Evolutionary conservation across 2,113 vertebrate genomes (phyloP), one percentile per base, ranked within the genome.

Genomic region (Chloropsis hardwickii): DNA sequence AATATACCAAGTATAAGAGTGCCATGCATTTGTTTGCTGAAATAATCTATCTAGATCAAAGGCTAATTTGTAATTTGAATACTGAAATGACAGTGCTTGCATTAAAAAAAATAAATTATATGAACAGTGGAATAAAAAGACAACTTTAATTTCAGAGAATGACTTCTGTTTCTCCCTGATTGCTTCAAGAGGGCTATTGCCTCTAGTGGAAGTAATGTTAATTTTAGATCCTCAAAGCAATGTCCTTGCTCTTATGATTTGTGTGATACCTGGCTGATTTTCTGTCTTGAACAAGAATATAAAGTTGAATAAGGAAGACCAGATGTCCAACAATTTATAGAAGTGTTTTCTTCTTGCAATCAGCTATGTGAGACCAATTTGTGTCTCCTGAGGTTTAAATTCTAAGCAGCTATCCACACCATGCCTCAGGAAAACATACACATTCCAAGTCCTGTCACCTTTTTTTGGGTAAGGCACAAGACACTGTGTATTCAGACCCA

Each of bases 191-290:
- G 14, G 18, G 24, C 10, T n/a, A 14, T n/a, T 87, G 17, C 27
- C 14, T 64, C 31, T 79, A 37, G 44, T 79, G 40, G 17, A 37
- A 76, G 18, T 18, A 58, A 18, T 14, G 6, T 60, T 31, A 39
- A 64, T 66, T 56, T 62, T 21, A 61, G 14, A 5, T 58, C 15
- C 2, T 1, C 42, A 60, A 56, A 64, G 8, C 13, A 54, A 28
- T 0, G 0, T 54, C 15, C 17, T 58, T 67, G 7, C 11, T 57
- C 18, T 60, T 53, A 16, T 2, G 7, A 35, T 77, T 69, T 60
- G 5, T 82, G 50, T 62, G 5, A 5, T 58, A 53, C 31, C n/a
- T 81, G 18, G 8, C 10, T 78, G 33, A 42, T 71, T 81, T 72
- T 78, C 23, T 35, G 16, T 60, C 73, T 71, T 54, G 27, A 15